phyloP scores from a whole-genome alignment of 1,140 invertebrate genomes.

The Psix sp. region DNA sequence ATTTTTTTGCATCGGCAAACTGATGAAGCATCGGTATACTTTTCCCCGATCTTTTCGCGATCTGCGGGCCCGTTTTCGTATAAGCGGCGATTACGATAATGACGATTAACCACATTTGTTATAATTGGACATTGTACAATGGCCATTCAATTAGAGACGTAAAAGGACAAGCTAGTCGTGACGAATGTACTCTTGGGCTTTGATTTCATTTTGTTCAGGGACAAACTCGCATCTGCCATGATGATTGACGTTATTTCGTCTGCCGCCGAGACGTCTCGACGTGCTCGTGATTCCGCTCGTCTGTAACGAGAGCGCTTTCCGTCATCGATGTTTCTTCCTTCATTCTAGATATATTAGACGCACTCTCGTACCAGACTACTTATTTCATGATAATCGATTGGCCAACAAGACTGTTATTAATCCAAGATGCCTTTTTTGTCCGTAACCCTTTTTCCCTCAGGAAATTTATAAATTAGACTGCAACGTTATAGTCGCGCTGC shows the following conservation, averaged over 20 bases:
- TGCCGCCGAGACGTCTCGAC: conserved; percentile 22
- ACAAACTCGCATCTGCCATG: conserved; percentile 30
- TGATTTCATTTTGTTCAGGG: conserved; percentile 61
- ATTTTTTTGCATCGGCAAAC: conserved; percentile 31
- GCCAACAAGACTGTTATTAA: conserved; percentile 5
- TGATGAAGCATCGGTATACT: conserved; percentile 35
- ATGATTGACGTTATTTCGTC: conserved; percentile 51
- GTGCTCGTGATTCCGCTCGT: background rate
- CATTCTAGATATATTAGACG: conserved; percentile 3
- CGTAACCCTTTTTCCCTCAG: too few relatives aligned
- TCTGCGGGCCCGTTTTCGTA: conserved; percentile 15
- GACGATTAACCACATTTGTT: conserved; percentile 42
- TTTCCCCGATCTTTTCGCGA: conserved; percentile 38
- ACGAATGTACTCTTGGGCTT: conserved; percentile 22
- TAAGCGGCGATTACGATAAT: conserved; percentile 43
- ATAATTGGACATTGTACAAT: conserved; percentile 55
- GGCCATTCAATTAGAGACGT: conserved; percentile 55
- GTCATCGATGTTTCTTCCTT: conserved; percentile 9
- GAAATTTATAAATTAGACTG: too few relatives aligned
- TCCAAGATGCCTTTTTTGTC: background rate
- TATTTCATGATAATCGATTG: conserved; percentile 19
- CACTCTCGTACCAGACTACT: conserved; percentile 3
- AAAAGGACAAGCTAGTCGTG: conserved; percentile 47
- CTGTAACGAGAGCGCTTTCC: conserved; percentile 23
- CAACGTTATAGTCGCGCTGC: too few relatives aligned